These are phyloP conservation scores for Bembecia ichneumoniformis DNA, from an alignment of 2,888 invertebrate species.

Conservation along the genomic window DNA sequence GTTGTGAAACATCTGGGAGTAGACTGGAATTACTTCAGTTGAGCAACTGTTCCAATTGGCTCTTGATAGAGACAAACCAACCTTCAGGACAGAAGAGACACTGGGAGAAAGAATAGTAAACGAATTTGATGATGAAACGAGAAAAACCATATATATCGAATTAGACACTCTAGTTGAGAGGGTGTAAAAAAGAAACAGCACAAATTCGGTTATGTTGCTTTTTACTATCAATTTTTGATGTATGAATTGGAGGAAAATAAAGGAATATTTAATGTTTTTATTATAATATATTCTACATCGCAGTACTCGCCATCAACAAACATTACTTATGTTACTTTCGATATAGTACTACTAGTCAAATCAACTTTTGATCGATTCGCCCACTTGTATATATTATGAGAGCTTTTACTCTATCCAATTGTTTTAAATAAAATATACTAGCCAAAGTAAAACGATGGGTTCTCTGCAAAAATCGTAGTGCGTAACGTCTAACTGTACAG, in stretches of 20 bases:
- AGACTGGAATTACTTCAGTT: too few relatives aligned
- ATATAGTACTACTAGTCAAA: constrained; percentile 65
- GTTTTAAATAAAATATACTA: constrained; percentile 68
- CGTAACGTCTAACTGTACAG: constrained; percentile 67
- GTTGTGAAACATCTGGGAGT: too few relatives aligned
- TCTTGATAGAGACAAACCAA: too few relatives aligned
- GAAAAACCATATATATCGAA: too few relatives aligned
- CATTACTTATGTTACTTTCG: constrained; percentile 66
- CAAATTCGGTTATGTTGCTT: constrained; percentile 68
- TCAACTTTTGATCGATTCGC: constrained; percentile 62
- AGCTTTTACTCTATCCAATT: constrained; percentile 59
- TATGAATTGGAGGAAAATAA: constrained; percentile 70
- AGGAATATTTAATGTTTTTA: constrained; percentile 67
- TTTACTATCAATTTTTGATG: constrained; percentile 73
- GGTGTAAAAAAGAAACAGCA: constrained; percentile 48
- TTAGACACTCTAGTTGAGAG: too few relatives aligned
- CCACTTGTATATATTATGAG: constrained; percentile 37
- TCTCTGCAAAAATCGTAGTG: constrained; percentile 55
- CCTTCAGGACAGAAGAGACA: too few relatives aligned
- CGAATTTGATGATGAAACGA: too few relatives aligned
- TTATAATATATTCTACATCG: constrained; percentile 67
- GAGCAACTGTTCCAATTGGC: too few relatives aligned
- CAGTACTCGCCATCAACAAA: constrained; percentile 69
- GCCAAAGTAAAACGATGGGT: constrained; percentile 58
- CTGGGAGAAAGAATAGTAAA: too few relatives aligned